Percentiles rank a stretch among this genome's conserved stretches.
Conservation (phyloP, 92 coral and sea anemone species). For the Heliopora coerulea region DNA sequence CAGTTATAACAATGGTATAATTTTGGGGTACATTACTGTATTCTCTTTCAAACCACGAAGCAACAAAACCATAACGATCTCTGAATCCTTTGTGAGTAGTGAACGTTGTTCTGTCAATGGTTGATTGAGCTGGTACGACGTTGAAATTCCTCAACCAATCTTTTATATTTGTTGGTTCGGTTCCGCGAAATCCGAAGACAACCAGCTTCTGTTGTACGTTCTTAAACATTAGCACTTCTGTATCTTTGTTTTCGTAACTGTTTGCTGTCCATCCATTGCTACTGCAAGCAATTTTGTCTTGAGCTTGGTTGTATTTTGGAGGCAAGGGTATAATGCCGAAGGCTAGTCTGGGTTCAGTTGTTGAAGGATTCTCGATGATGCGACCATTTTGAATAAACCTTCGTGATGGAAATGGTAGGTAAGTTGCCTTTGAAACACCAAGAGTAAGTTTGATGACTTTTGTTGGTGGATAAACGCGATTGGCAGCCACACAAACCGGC, state of each 20-base stretch:
- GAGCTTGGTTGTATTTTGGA: conserved; percentile 21
- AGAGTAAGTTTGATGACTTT: conserved; percentile 25
- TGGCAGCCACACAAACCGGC: background rate
- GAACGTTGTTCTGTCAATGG: background rate
- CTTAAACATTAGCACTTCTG: conserved; percentile 23
- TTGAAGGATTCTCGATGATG: conserved; percentile 23
- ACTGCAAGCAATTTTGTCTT: conserved; percentile 24
- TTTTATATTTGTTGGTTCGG: conserved; percentile 12
- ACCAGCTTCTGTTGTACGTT: conserved; percentile 13
- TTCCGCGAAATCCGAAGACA: conserved; percentile 39
- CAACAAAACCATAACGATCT: conserved; percentile 5
- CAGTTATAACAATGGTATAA: conserved; percentile 27
- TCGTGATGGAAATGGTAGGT: conserved; percentile 2
- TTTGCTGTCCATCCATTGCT: conserved; percentile 18
- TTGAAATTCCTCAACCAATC: conserved; percentile 27
- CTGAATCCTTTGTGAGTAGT: conserved; percentile 14
- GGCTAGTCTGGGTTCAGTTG: background rate
- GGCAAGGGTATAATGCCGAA: background rate
- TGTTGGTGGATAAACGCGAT: conserved; percentile 10
- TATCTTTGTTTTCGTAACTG: conserved; percentile 9
- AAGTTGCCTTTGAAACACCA: conserved; percentile 28
- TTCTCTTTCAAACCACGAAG: conserved; percentile 37
- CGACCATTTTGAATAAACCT: conserved; percentile 2
- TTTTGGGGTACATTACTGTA: conserved; percentile 1
- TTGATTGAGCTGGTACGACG: background rate